These are phyloP conservation scores for Oreotrochilus melanogaster DNA, from an alignment of 2,113 vertebrate genomes.

Conservation along the genomic window DNA sequence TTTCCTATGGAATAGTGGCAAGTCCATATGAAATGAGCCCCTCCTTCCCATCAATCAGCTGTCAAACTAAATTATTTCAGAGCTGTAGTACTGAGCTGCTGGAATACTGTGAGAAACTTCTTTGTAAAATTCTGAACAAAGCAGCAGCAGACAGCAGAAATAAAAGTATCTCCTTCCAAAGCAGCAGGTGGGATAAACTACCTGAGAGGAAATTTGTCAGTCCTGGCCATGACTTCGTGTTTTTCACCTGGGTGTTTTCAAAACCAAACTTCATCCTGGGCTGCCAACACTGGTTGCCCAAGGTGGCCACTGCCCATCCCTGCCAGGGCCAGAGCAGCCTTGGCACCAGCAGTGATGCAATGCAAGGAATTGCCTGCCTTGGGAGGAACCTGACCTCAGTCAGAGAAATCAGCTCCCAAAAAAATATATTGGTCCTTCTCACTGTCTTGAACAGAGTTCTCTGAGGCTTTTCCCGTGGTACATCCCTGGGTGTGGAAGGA, in stretches of 20 bases:
- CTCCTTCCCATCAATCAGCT: neutral
- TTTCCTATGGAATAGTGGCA: neutral
- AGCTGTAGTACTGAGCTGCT: neutral
- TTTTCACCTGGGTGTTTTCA: neutral
- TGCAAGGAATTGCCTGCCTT: too few species aligned
- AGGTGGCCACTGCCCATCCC: neutral
- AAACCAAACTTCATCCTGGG: neutral
- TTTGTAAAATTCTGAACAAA: neutral
- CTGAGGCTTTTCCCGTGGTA: neutral
- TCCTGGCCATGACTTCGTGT: neutral
- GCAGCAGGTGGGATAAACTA: neutral
- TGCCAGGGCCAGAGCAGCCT: neutral
- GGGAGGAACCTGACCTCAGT: rapidly evolving
- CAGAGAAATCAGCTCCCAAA: neutral
- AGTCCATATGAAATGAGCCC: neutral
- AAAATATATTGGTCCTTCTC: rapidly evolving
- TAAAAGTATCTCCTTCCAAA: neutral
- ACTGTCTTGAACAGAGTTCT: neutral
- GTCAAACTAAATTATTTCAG: neutral
- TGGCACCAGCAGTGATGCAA: rapidly evolving
- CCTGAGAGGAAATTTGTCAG: rapidly evolving
- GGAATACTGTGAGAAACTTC: neutral
- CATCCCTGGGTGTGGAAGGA: neutral
- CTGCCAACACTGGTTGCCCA: neutral
- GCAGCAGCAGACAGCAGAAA: neutral